These are phyloP conservation scores for Scalopus aquaticus DNA, from an alignment of 2,113 vertebrate species.

Conservation along the genomic window DNA sequence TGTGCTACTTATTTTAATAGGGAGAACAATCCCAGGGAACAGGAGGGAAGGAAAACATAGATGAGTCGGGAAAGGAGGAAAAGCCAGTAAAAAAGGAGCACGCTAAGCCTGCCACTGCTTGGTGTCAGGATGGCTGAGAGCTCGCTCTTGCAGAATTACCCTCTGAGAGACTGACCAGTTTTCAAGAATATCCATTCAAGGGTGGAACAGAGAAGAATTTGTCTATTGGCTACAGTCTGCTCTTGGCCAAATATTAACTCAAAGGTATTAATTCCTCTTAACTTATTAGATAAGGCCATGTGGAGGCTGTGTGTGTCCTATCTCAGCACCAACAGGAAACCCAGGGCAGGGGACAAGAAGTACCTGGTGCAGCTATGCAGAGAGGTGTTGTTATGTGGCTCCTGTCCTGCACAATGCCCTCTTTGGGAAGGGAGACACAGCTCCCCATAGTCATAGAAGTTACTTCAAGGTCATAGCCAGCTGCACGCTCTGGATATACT, in stretches of 20 bases:
- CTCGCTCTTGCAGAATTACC: not conserved
- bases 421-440: not conserved
- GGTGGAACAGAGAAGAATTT: not conserved
- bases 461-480: not conserved
- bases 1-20: not conserved
- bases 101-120: not conserved
- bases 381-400: not conserved
- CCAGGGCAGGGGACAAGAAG: not conserved
- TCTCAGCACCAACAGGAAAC: not conserved
- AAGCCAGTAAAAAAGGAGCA: not conserved
- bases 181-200: not conserved
- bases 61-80: not conserved
- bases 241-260: not conserved
- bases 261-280: not conserved
- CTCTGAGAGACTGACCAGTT: not conserved
- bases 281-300: not conserved
- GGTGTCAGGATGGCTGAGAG: not conserved
- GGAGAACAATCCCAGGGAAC: not conserved
- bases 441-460: not conserved
- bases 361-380: not conserved
- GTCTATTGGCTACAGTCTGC: not conserved
- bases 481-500: not conserved
- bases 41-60: not conserved
- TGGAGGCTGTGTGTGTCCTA: not conserved
- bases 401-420: not conserved